Evolutionary conservation across 2,888 invertebrate genomes (phyloP).

Genomic region (Tromatobia lineatoria): DNA sequence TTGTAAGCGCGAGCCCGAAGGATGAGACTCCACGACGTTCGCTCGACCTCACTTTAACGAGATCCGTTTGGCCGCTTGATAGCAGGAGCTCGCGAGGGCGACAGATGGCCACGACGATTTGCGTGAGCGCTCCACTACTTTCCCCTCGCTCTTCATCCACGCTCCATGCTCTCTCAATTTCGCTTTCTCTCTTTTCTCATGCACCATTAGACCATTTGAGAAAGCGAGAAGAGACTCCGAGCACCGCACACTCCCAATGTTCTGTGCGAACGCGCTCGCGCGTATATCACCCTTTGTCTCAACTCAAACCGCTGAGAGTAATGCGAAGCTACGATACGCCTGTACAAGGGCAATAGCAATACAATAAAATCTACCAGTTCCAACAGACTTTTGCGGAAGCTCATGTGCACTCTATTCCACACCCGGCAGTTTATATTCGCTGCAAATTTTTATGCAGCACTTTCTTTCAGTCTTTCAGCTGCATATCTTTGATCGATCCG

Average conservation of each 20-base stretch:
- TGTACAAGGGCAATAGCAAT: constrained; percentile 18
- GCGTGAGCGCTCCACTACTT: constrained; percentile 61
- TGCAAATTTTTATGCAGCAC: no score
- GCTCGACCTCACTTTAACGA: constrained; percentile 72
- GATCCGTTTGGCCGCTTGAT: constrained; percentile 71
- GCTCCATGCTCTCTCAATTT: constrained; percentile 59
- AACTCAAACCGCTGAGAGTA: constrained; percentile 66
- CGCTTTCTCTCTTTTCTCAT: constrained; percentile 61
- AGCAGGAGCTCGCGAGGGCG: constrained; percentile 60
- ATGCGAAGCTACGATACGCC: constrained; percentile 47
- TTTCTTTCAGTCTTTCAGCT: no score
- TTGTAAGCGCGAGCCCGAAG: constrained; percentile 22
- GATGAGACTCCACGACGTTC: constrained; percentile 53
- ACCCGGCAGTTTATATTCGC: background rate
- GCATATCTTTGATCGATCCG: no score
- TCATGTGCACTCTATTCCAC: background rate
- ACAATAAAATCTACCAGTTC: constrained; percentile 14
- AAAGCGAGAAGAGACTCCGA: constrained; percentile 48
- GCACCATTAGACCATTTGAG: constrained; percentile 67
- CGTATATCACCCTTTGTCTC: constrained; percentile 57
- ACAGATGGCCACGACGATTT: constrained; percentile 69
- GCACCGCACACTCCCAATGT: background rate
- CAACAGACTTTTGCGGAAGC: background rate
- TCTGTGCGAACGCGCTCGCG: constrained; percentile 17
- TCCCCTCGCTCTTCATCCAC: constrained; percentile 4